Conservation (phyloP, 1,140 invertebrate species). For the Marisa cornuarietis region DNA sequence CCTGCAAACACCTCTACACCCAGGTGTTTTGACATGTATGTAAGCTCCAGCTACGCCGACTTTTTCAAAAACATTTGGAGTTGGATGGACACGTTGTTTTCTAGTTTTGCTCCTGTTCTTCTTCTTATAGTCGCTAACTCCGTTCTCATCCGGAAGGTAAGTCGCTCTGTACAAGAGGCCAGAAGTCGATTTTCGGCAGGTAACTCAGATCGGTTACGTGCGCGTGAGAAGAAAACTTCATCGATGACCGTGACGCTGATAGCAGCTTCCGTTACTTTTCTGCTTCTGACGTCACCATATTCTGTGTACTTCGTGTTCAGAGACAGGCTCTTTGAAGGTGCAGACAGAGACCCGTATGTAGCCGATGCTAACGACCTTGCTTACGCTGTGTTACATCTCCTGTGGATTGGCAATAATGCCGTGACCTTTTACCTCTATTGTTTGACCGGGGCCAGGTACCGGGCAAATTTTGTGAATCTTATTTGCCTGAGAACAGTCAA, state of each 20-base stretch:
- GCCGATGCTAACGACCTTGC: neutral
- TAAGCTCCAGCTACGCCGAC: no score
- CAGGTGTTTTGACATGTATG: no score
- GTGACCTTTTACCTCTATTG: neutral
- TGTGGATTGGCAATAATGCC: neutral
- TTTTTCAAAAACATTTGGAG: neutral
- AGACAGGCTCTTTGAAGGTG: neutral
- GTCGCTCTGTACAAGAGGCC: neutral
- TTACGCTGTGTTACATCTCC: neutral
- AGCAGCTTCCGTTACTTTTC: neutral
- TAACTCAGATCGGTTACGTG: no score
- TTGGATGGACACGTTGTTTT: neutral
- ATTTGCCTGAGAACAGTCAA: neutral
- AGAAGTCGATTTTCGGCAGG: neutral
- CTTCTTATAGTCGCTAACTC: neutral
- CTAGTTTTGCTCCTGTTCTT: neutral
- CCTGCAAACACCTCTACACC: no score
- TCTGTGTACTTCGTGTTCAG: neutral
- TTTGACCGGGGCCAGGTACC: neutral
- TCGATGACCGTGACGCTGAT: neutral
- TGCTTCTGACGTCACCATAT: neutral
- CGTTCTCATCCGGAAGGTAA: neutral
- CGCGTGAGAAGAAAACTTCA: neutral
- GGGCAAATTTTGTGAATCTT: no score
- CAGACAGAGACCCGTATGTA: neutral